These are phyloP conservation scores for Mylabris sibirica DNA, from an alignment of 2,888 invertebrate genomes.

Conservation along the genomic window DNA sequence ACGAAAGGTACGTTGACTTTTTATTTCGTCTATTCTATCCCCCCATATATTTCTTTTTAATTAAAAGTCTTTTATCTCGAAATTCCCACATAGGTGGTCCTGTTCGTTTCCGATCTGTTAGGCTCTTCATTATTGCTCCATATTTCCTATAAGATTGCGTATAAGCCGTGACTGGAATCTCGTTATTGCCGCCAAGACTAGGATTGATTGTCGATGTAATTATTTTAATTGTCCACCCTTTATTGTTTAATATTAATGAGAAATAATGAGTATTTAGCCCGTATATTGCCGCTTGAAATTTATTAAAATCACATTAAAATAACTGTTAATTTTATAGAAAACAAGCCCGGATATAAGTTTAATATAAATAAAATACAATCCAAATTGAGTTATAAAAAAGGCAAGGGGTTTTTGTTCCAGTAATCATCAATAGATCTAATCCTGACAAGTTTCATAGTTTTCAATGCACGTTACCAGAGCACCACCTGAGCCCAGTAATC, in stretches of 20 bases:
- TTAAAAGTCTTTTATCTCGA: not conserved
- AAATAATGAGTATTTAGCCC: not conserved
- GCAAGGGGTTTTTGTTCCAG: constrained; percentile 22
- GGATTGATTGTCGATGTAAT: not conserved
- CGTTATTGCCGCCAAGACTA: constrained; percentile 44
- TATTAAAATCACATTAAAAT: constrained; percentile 22
- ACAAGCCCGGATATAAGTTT: constrained; percentile 12
- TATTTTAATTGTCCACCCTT: constrained; percentile 14
- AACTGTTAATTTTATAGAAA: no score
- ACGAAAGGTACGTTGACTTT: not conserved
- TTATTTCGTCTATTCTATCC: no score
- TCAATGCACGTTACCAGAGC: constrained; percentile 46
- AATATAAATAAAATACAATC: constrained; percentile 38
- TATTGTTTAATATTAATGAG: not conserved
- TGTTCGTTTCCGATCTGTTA: constrained; percentile 50
- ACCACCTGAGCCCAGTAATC: constrained; percentile 60
- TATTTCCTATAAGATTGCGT: constrained; percentile 57
- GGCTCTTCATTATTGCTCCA: constrained; percentile 60
- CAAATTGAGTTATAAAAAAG: constrained; percentile 41
- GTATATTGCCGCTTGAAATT: not conserved
- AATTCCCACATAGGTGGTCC: constrained; percentile 51
- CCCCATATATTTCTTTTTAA: not conserved
- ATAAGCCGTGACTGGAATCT: constrained; percentile 56
- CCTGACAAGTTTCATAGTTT: constrained; percentile 43
- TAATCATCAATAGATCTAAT: constrained; percentile 41